Conservation (phyloP, 2,113 vertebrate species). For the Embiotoca jacksoni region DNA sequence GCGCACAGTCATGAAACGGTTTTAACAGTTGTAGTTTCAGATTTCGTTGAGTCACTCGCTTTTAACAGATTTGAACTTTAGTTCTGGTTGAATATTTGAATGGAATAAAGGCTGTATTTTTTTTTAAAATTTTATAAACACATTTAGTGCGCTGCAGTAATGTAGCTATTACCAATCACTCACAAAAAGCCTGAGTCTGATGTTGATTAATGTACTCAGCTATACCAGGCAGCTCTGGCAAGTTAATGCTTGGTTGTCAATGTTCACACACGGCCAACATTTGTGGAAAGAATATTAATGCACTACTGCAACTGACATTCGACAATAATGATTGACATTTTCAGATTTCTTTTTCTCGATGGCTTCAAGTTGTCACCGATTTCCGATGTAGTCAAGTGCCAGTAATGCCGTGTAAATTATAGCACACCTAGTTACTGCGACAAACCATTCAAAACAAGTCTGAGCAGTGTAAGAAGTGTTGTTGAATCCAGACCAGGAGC, state of each 20-base stretch:
- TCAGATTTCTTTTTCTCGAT: too few relatives aligned
- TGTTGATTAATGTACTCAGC: neutral
- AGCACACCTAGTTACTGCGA: neutral
- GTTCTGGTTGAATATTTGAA: neutral
- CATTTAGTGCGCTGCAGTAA: neutral
- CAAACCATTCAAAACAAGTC: neutral
- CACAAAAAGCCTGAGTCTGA: neutral
- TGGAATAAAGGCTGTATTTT: neutral
- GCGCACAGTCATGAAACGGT: neutral
- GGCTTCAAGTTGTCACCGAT: neutral
- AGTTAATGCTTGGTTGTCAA: too few relatives aligned
- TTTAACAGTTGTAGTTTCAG: conserved; percentile 8
- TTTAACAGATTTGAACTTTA: too few relatives aligned
- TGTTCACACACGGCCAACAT: too few relatives aligned
- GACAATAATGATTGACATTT: too few relatives aligned
- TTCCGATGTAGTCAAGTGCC: neutral
- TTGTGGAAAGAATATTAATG: neutral
- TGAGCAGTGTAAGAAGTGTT: neutral
- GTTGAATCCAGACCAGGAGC: neutral
- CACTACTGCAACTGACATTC: neutral
- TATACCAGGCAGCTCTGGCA: too few relatives aligned
- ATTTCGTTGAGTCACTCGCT: too few relatives aligned
- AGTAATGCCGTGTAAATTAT: neutral
- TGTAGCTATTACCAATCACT: neutral
- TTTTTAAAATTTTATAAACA: neutral